phyloP scores from a whole-genome alignment of 2,113 vertebrate species.

The Clupea harengus region DNA sequence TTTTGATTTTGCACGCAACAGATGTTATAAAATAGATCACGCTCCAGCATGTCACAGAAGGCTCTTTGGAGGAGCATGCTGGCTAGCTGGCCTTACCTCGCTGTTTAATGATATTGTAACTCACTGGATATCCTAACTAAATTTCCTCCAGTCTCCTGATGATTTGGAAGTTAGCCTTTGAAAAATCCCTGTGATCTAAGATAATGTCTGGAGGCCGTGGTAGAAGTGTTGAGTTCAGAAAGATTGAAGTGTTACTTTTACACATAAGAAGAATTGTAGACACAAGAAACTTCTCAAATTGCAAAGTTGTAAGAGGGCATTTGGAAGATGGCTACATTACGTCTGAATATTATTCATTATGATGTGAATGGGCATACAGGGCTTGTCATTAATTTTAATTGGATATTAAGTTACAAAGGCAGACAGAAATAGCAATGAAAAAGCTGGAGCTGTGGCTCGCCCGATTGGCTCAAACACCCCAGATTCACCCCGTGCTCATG shows the following conservation, averaged over 20 bases:
- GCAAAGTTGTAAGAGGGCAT: neutral
- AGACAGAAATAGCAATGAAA: constrained; percentile 24
- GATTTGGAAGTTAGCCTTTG: neutral
- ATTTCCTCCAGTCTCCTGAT: neutral
- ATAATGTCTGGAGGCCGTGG: neutral
- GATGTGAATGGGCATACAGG: constrained; percentile 22
- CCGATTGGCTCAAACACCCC: constrained; percentile 7
- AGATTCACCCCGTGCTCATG: constrained; percentile 37
- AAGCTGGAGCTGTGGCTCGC: neutral
- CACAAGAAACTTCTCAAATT: neutral
- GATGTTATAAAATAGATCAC: neutral
- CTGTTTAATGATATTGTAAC: neutral
- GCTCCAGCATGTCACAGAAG: neutral
- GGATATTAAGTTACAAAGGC: constrained; percentile 46
- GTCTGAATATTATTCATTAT: constrained; percentile 24
- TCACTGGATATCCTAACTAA: neutral
- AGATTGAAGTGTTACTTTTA: neutral
- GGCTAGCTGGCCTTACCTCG: neutral
- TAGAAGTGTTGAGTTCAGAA: neutral
- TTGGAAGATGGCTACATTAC: neutral
- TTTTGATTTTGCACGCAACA: neutral
- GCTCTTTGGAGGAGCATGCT: neutral
- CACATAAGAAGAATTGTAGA: neutral
- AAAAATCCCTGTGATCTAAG: neutral
- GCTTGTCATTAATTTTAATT: constrained; percentile 56